Percentiles rank a stretch among this genome's conserved stretches.
Conservation (phyloP, 2,797 vertebrate species). For the Oreonectes daqikongensis region DNA sequence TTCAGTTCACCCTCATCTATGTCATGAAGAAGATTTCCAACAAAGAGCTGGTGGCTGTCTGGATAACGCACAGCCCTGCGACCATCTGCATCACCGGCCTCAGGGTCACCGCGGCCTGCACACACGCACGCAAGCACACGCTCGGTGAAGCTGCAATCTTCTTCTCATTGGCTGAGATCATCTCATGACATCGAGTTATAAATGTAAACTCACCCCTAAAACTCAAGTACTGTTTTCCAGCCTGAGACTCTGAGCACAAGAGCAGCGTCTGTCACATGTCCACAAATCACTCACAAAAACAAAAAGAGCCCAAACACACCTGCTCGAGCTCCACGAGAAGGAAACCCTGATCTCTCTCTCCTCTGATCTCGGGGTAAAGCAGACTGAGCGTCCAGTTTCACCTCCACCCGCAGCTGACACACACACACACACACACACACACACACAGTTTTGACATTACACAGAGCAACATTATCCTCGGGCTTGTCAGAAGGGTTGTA, state of each 20-base stretch:
- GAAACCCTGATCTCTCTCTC: constrained; percentile 80
- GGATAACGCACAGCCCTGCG: constrained; percentile 92
- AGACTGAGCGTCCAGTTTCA: constrained; percentile 79
- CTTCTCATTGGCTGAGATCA: neutral
- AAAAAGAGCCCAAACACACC: constrained; percentile 63
- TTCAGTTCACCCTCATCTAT: constrained; percentile 99
- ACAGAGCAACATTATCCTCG: neutral
- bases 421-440: constrained; percentile 29
- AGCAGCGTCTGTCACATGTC: neutral
- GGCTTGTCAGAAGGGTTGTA: neutral
- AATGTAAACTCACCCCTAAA: constrained; percentile 56
- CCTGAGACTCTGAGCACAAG: constrained; percentile 46
- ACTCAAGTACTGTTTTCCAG: constrained; percentile 55
- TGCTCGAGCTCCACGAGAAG: constrained; percentile 78
- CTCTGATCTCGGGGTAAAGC: constrained; percentile 80
- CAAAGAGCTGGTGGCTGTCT: constrained; percentile 97
- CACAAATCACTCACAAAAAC: neutral
- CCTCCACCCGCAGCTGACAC: constrained; percentile 79
- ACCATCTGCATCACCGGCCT: constrained; percentile 87
- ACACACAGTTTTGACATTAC: neutral
- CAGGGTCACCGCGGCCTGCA: constrained; percentile 87
- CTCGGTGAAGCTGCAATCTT: neutral
- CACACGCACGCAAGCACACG: neutral
- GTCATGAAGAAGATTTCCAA: constrained; percentile 96
- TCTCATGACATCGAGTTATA: neutral